phyloP scores from a whole-genome alignment of 2,797 vertebrate species.

The Bradypus variegatus region DNA sequence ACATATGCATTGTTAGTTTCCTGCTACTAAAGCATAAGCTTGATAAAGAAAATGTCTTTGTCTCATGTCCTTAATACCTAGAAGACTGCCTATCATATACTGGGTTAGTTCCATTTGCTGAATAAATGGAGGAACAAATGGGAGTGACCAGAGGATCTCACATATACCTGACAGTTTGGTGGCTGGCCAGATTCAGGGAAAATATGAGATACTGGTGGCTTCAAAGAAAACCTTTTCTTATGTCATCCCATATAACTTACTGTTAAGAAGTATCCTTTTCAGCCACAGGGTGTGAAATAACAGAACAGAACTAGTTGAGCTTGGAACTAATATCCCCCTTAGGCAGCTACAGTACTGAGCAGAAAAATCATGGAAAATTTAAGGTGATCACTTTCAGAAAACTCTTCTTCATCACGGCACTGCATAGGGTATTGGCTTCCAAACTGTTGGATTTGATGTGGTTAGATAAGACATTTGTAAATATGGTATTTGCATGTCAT shows the following conservation, averaged over 20 bases:
- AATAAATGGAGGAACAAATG: background rate
- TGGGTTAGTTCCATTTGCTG: background rate
- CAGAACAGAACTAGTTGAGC: background rate
- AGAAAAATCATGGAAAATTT: slow-evolving; percentile 15
- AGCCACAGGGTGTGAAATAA: background rate
- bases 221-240: background rate
- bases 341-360: background rate
- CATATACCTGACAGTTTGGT: background rate
- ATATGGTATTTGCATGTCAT: background rate
- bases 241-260: background rate
- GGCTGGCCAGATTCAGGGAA: background rate
- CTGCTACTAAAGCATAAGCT: background rate
- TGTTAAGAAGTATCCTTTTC: background rate
- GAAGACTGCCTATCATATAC: background rate
- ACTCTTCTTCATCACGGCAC: background rate
- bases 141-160: background rate
- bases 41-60: background rate
- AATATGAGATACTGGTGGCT: background rate
- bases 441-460: background rate
- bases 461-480: background rate
- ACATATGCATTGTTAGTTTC: background rate
- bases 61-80: background rate
- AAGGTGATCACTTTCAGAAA: background rate
- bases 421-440: background rate
- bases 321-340: background rate